phyloP scores from a whole-genome alignment of 2,797 vertebrate species.

The Neosalanx taihuensis region DNA sequence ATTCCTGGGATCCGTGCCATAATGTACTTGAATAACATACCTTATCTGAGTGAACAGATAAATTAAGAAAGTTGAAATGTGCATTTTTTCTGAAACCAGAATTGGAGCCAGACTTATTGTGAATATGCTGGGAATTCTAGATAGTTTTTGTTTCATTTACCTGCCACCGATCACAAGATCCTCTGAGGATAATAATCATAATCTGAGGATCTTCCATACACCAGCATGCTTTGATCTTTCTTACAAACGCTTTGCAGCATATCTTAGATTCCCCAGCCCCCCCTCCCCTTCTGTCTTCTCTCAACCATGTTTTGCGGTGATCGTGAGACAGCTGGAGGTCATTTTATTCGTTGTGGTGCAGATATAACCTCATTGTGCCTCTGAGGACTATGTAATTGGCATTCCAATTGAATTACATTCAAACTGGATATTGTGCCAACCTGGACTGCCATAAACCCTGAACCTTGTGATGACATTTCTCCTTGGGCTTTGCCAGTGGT shows the following conservation, averaged over 20 bases:
- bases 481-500: constrained; percentile 17
- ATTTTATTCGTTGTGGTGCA: background rate
- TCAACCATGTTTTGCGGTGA: background rate
- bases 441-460: background rate
- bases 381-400: background rate
- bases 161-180: background rate
- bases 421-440: background rate
- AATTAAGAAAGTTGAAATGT: background rate
- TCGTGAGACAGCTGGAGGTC: background rate
- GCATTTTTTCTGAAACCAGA: constrained; percentile 10
- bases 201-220: no score
- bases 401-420: background rate
- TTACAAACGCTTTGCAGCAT: background rate
- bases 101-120: background rate
- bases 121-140: background rate
- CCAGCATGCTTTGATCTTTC: background rate
- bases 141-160: background rate
- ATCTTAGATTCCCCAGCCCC: background rate
- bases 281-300: background rate
- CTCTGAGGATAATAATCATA: no score
- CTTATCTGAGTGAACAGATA: background rate
- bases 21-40: background rate
- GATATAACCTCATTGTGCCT: no score
- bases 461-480: background rate
- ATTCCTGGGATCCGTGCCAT: background rate